These are phyloP conservation scores for Brachyhypopomus gauderio DNA, from an alignment of 2,113 vertebrate species.

Conservation along the genomic window DNA sequence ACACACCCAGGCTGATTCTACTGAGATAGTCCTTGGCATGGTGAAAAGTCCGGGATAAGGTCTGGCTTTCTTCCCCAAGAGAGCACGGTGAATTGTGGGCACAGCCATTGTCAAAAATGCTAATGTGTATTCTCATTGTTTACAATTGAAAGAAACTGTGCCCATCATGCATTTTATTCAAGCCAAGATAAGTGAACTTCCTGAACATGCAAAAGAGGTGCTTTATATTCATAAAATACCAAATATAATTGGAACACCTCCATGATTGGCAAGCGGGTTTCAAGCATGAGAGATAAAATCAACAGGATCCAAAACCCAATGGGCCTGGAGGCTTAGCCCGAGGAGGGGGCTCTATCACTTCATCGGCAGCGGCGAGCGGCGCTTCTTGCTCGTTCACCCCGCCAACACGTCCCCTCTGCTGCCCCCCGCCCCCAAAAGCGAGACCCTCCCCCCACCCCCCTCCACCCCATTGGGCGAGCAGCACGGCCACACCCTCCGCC, in stretches of 20 bases:
- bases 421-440: too few relatives aligned
- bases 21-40: not conserved
- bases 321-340: constrained; percentile 2
- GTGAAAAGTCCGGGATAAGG: not conserved
- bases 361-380: not conserved
- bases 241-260: constrained; percentile 3
- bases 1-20: not conserved
- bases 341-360: constrained; percentile 7
- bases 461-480: not conserved
- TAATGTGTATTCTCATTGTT: not conserved
- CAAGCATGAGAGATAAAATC: not conserved
- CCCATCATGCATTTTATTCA: constrained; percentile 10
- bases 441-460: too few relatives aligned
- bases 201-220: not conserved
- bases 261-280: not conserved
- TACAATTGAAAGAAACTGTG: not conserved
- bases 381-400: constrained; percentile 17
- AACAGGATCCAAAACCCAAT: constrained; percentile 5
- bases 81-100: too few relatives aligned
- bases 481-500: not conserved
- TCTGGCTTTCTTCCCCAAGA: not conserved
- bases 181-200: not conserved
- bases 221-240: not conserved
- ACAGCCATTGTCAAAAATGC: not conserved
- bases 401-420: not conserved